Evolutionary conservation across 2,888 invertebrate species (phyloP).

Genomic region (Ophioninae sp.): DNA sequence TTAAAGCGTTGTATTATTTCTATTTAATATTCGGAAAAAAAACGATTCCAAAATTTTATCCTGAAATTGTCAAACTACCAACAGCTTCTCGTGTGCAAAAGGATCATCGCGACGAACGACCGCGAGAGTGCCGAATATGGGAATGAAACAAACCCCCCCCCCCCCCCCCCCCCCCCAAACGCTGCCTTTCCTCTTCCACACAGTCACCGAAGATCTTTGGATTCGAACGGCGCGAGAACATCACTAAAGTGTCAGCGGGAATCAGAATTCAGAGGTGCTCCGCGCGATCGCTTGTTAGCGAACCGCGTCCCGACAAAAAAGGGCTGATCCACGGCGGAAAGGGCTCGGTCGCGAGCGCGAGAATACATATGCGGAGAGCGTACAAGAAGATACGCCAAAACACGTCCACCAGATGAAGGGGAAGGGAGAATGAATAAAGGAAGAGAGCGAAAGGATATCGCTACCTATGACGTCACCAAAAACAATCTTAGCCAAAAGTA

Average conservation of each 20-base stretch:
- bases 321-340: slow-evolving; percentile 67
- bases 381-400: slow-evolving; percentile 51
- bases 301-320: slow-evolving; percentile 75
- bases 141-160: slow-evolving; percentile 6
- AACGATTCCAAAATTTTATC: too few relatives aligned
- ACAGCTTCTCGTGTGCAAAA: slow-evolving; percentile 1
- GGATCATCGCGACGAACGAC: slow-evolving; percentile 5
- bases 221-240: slow-evolving; percentile 69
- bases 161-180: too few relatives aligned
- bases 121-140: slow-evolving; percentile 55
- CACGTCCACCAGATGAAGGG: not conserved
- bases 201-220: slow-evolving; percentile 66
- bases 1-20: slow-evolving; percentile 1
- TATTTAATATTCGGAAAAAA: too few relatives aligned
- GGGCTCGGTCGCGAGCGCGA: slow-evolving; percentile 62
- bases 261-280: slow-evolving; percentile 80
- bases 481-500: too few relatives aligned
- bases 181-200: slow-evolving; percentile 24
- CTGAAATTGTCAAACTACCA: not conserved
- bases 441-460: slow-evolving; percentile 40
- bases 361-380: slow-evolving; percentile 46
- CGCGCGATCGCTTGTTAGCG: slow-evolving; percentile 78
- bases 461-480: not conserved
- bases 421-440: slow-evolving; percentile 10
- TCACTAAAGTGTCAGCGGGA: slow-evolving; percentile 81